Base-by-base conservation (phyloP, 1,140 invertebrate genomes). In the Pseudoatta argentina region DNA sequence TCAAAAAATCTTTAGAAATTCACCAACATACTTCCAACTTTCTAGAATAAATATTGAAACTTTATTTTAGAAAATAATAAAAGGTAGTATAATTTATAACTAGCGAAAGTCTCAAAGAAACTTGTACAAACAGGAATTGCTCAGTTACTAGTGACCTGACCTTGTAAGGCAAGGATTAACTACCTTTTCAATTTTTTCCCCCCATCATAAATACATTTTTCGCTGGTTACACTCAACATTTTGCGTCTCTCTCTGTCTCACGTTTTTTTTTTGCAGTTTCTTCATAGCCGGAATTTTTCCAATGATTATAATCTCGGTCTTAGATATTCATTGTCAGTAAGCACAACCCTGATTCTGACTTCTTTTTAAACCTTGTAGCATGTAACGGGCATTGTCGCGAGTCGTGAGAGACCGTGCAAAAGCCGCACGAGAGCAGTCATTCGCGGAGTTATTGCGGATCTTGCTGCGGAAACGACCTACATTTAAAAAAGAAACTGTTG, bases 381-480 rank as follows among this genome's bases (percentile, higher is more conserved):
- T 34, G 67, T 59, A 53, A 44, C 61, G n/a, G 39, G 48, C 48
- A 24, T 87, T 77, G 71, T 66, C 61, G 67, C 61, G 39, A 48
- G 64, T 30, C 34, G 64, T 6, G 63, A 55, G 16, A 51, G 48
- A 12, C 10, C 79, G 53, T 30, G 24, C 14, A 27, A 66, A 18
- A 39, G 3, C 18, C 64, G 71, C 81, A 73, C 73, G 59, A 78
- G 34, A 66, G 39, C 72, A 53, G 71, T 72, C 66, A 86, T 55
- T 61, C 59, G 76, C 57, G 4, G 10, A 16, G 59, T 78, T 83
- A 81, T 83, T 78, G 57, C 53, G 34, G 10, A 12, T 27, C 76
- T 87, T 12, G n/a, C 24, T 55, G 51, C 27, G 6, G 72, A 64
- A 61, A 34, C 39, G 82, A 85, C 82, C 73, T 78, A 85, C 51